These are phyloP conservation scores for Paraescarpia echinospica DNA, from an alignment of 1,140 invertebrate genomes.

Conservation along the genomic window DNA sequence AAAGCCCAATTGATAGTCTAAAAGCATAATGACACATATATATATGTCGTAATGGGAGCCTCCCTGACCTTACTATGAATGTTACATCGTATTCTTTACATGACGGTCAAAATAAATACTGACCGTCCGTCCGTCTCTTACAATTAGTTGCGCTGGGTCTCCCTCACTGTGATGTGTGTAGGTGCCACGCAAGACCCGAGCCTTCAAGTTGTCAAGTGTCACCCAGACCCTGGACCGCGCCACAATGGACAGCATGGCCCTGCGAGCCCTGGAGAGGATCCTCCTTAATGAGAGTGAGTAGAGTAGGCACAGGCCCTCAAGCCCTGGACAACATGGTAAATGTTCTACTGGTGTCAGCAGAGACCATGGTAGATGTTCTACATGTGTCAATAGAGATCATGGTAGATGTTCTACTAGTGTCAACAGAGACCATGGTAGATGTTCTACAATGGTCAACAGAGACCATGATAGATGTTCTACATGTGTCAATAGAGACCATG, in stretches of 20 bases:
- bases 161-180: background rate
- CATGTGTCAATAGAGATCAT: background rate
- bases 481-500: background rate
- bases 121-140: too few species aligned
- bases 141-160: too few species aligned
- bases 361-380: background rate
- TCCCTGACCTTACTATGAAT: too few species aligned
- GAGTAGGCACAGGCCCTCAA: slow-evolving; percentile 38
- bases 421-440: too few species aligned
- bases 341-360: background rate
- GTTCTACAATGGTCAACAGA: too few species aligned
- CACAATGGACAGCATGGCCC: slow-evolving; percentile 61
- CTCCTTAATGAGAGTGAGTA: slow-evolving; percentile 70
- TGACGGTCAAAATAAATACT: too few species aligned
- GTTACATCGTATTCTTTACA: too few species aligned
- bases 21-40: too few species aligned
- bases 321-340: slow-evolving; percentile 35
- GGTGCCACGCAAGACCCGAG: slow-evolving; percentile 28
- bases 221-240: slow-evolving; percentile 42
- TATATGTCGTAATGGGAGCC: too few species aligned
- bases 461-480: too few species aligned
- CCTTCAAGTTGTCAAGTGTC: slow-evolving; percentile 47
- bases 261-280: slow-evolving; percentile 77
- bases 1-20: too few species aligned
- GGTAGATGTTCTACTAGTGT: background rate